Evolutionary conservation across 2,113 vertebrate genomes (phyloP).

Genomic region (Gasterosteus nipponicus): DNA sequence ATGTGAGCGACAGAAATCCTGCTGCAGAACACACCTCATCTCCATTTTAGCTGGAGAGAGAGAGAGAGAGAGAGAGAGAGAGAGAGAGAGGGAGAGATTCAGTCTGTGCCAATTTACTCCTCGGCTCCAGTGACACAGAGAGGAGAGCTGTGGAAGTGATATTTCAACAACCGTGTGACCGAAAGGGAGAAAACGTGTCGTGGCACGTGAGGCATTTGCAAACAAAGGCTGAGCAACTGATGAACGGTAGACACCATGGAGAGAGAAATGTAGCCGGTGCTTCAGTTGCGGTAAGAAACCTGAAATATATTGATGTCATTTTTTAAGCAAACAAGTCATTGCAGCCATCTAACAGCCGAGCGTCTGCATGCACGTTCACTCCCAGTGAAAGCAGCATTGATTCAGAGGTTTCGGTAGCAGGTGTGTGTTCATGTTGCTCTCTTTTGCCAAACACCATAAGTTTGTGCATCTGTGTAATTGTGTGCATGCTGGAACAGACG

Average conservation of each 20-base stretch:
- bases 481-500: constrained; percentile 36
- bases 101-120: constrained; percentile 58
- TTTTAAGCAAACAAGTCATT: constrained; percentile 9
- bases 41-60: constrained; percentile 69
- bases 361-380: constrained; percentile 22
- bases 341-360: constrained; percentile 29
- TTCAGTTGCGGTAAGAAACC: constrained; percentile 65
- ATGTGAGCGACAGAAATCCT: constrained; percentile 65
- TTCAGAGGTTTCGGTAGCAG: constrained; percentile 42
- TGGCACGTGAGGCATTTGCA: constrained; percentile 33
- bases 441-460: constrained; percentile 14
- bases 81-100: constrained; percentile 39
- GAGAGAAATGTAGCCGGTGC: constrained; percentile 50
- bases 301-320: constrained; percentile 33
- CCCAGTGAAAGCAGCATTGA: constrained; percentile 26
- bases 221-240: constrained; percentile 20
- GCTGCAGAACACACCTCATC: constrained; percentile 76
- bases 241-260: constrained; percentile 24
- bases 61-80: constrained; percentile 45
- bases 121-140: constrained; percentile 56
- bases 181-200: constrained; percentile 20
- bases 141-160: constrained; percentile 54
- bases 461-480: constrained; percentile 33
- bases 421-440: constrained; percentile 3
- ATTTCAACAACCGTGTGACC: constrained; percentile 59